phyloP scores from a whole-genome alignment of 2,888 invertebrate species.

The Heliconius erato region DNA sequence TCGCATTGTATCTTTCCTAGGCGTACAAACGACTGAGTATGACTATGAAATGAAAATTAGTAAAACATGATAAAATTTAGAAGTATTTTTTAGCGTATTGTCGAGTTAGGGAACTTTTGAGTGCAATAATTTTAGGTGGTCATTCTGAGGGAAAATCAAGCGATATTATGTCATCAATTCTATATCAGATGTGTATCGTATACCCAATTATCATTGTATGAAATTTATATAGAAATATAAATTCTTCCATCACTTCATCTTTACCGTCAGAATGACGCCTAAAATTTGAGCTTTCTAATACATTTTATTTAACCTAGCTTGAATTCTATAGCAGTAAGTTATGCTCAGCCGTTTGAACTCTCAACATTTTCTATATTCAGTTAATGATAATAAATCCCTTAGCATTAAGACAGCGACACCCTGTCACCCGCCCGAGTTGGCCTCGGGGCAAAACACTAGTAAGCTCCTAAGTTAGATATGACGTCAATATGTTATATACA shows the following conservation, averaged over 20 bases:
- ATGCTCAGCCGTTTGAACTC: conserved; percentile 31
- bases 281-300: background rate
- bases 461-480: conserved; percentile 85
- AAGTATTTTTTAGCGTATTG: conserved; percentile 29
- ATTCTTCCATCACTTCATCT: background rate
- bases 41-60: background rate
- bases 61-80: background rate
- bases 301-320: conserved; percentile 20
- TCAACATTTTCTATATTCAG: conserved; percentile 35
- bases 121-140: background rate
- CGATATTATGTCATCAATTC: background rate
- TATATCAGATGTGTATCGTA: background rate
- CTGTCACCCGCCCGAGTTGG: conserved; percentile 83
- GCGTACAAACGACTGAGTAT: conserved; percentile 35
- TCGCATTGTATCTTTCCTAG: conserved; percentile 18
- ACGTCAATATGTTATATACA: conserved; percentile 80
- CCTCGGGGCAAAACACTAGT: conserved; percentile 84
- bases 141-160: background rate
- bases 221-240: background rate
- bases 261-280: background rate
- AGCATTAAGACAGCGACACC: conserved; percentile 84
- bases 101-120: conserved; percentile 32
- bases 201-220: background rate
- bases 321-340: background rate
- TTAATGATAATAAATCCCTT: conserved; percentile 64